phyloP scores from a whole-genome alignment of 2,113 vertebrate genomes.

The Azemiops feae region DNA sequence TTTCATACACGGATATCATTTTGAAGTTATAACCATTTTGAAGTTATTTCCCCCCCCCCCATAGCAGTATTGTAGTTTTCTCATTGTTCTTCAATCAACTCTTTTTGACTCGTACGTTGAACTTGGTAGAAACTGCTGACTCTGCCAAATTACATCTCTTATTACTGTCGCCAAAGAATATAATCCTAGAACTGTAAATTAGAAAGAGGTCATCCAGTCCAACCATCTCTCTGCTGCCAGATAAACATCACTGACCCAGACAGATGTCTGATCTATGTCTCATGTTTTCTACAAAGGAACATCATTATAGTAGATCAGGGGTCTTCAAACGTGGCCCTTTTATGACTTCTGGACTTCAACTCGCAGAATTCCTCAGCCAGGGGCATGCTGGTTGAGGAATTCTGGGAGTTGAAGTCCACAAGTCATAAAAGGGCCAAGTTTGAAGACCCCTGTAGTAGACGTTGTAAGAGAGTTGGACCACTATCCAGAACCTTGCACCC shows the following conservation, averaged over 20 bases:
- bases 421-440: no score
- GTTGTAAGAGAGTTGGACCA: background rate
- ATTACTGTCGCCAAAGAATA: background rate
- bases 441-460: background rate
- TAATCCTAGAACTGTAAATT: background rate
- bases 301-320: background rate
- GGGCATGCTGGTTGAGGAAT: no score
- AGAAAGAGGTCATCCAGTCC: background rate
- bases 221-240: background rate
- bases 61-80: constrained; percentile 7
- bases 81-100: constrained; percentile 51
- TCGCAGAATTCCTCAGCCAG: no score
- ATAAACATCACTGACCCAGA: background rate
- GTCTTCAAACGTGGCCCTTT: no score
- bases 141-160: background rate
- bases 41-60: constrained; percentile 46
- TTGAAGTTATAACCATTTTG: constrained; percentile 42
- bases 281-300: background rate
- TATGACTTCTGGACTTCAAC: no score
- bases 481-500: background rate
- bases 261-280: background rate
- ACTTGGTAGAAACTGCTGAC: background rate
- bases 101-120: constrained; percentile 34
- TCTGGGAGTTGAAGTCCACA: no score
- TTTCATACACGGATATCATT: constrained; percentile 39